These are phyloP conservation scores for Ophonus ardosiacus DNA, from an alignment of 2,888 invertebrate genomes.

Conservation along the genomic window DNA sequence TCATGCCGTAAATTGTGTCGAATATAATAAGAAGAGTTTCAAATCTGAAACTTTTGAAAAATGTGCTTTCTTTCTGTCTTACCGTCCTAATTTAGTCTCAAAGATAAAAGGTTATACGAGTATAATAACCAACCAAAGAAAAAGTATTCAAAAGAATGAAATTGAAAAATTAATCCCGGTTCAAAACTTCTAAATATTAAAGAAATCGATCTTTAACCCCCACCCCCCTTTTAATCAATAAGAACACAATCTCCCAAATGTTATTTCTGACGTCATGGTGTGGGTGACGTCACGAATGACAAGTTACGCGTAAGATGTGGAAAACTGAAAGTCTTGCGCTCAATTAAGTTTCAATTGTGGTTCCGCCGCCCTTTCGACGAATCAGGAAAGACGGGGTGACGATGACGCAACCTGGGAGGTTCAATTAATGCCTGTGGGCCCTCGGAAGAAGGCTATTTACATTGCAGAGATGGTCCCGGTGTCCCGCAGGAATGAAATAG, in stretches of 20 bases:
- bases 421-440: conserved; percentile 51
- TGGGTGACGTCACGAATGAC: conserved; percentile 20
- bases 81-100: not conserved
- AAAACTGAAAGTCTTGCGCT: conserved; percentile 61
- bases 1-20: not conserved
- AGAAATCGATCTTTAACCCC: conserved; percentile 14
- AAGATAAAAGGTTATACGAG: not conserved
- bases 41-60: not conserved
- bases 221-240: conserved; percentile 17
- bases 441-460: conserved; percentile 23
- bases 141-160: conserved; percentile 41
- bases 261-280: conserved; percentile 3
- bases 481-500: not conserved
- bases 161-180: conserved; percentile 28
- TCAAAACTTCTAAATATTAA: conserved; percentile 35
- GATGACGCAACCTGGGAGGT: not conserved
- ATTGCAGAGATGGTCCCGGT: conserved; percentile 3
- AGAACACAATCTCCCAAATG: conserved; percentile 11
- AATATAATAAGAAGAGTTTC: not conserved
- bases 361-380: conserved; percentile 47
- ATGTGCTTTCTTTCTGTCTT: not conserved
- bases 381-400: conserved; percentile 3
- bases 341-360: conserved; percentile 62
- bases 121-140: conserved; percentile 10
- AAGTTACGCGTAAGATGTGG: conserved; percentile 25